Percentiles rank a stretch among this genome's conserved stretches.
Evolutionary conservation across 2,797 vertebrate species (phyloP).

Genomic region (Xenentodon cancila): DNA sequence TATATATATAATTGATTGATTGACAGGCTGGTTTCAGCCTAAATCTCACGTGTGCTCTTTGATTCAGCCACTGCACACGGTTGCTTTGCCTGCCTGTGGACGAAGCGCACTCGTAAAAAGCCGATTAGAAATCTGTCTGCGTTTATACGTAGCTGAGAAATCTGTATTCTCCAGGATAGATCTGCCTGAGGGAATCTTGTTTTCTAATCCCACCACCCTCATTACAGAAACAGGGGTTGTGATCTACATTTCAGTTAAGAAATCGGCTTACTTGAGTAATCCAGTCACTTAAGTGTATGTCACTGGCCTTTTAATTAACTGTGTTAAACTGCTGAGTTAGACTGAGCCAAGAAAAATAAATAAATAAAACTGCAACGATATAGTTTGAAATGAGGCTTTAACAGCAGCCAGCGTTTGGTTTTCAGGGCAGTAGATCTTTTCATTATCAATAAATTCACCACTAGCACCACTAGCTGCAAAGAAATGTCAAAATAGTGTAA

Average conservation of each 20-base stretch:
- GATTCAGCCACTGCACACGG: no score
- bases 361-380: no score
- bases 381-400: background rate
- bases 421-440: background rate
- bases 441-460: background rate
- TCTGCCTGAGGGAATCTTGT: background rate
- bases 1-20: no score
- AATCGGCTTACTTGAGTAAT: constrained; percentile 3
- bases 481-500: background rate
- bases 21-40: no score
- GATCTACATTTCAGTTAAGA: constrained; percentile 4
- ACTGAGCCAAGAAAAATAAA: no score
- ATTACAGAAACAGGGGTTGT: constrained; percentile 5
- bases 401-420: background rate
- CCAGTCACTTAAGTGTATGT: background rate
- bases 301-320: background rate
- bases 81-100: no score
- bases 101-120: no score
- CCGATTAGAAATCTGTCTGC: background rate
- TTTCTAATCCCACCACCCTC: constrained; percentile 5
- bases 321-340: background rate
- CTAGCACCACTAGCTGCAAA: background rate
- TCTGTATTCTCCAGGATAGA: background rate
- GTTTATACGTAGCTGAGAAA: background rate
- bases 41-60: no score